phyloP scores from a whole-genome alignment of 2,888 invertebrate genomes.

The Siphlonurus alternatus region DNA sequence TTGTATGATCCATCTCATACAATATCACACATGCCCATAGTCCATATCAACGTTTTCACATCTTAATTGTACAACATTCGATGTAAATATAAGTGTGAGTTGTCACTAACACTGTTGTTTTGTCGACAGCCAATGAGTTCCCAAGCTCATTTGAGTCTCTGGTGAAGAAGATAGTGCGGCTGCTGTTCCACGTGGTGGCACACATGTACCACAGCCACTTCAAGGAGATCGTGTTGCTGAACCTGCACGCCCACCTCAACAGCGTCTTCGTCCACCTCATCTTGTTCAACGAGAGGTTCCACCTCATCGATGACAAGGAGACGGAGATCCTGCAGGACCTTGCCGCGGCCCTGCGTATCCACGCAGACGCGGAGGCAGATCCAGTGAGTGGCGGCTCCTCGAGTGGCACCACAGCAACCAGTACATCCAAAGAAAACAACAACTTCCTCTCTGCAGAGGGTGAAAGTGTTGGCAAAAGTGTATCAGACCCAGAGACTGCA shows the following conservation, averaged over 20 bases:
- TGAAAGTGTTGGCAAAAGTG: not conserved
- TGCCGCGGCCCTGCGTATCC: conserved; percentile 52
- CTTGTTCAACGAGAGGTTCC: conserved; percentile 66
- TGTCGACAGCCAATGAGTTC: conserved; percentile 70
- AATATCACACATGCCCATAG: too few relatives aligned
- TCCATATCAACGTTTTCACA: too few relatives aligned
- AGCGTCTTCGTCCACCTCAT: conserved; percentile 94
- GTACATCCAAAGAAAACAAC: not conserved
- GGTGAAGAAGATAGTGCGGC: conserved; percentile 88
- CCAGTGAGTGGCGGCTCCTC: not conserved
- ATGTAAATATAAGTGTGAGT: too few relatives aligned
- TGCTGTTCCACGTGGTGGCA: conserved; percentile 95
- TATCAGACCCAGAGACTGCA: not conserved
- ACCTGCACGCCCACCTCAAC: conserved; percentile 92
- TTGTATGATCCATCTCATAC: too few relatives aligned
- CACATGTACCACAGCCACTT: conserved; percentile 97
- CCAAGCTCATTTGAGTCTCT: conserved; percentile 85
- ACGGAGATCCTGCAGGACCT: conserved; percentile 87
- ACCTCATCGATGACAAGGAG: conserved; percentile 88
- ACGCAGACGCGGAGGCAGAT: conserved; percentile 12
- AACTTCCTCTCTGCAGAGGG: not conserved
- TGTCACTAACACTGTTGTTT: too few relatives aligned
- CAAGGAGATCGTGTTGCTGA: conserved; percentile 82
- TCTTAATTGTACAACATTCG: too few relatives aligned
- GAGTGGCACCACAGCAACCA: not conserved